Evolutionary conservation across 2,113 vertebrate genomes (phyloP).

Genomic region (Microcebus griseorufus): DNA sequence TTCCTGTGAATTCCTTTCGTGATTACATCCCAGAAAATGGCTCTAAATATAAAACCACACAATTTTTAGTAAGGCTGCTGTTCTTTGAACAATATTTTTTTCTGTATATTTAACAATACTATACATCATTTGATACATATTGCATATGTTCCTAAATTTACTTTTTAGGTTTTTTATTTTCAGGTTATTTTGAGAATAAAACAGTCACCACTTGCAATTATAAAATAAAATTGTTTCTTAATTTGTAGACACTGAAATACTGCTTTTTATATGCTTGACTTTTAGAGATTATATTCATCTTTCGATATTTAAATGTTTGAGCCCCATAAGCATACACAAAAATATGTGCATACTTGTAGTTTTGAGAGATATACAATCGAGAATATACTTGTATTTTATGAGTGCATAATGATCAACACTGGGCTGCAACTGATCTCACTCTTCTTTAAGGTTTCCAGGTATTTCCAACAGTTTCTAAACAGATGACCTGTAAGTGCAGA

Average conservation of each 20-base stretch:
- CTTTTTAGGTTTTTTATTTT: not conserved
- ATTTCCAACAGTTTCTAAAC: not conserved
- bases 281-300: not conserved
- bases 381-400: not conserved
- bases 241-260: not conserved
- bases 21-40: not conserved
- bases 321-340: not conserved
- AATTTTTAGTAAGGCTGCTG: not conserved
- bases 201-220: not conserved
- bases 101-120: not conserved
- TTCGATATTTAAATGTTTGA: not conserved
- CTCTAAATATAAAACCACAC: not conserved
- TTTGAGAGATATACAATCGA: not conserved
- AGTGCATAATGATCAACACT: too few relatives aligned
- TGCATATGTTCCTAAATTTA: not conserved
- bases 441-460: not conserved
- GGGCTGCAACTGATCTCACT: not conserved
- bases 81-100: not conserved
- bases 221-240: not conserved
- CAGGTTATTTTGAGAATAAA: not conserved
- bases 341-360: not conserved
- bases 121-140: not conserved
- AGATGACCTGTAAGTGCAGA: not conserved
- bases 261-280: not conserved
- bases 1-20: not conserved